phyloP scores from a whole-genome alignment of 2,797 vertebrate species.

The Dipus sagitta region DNA sequence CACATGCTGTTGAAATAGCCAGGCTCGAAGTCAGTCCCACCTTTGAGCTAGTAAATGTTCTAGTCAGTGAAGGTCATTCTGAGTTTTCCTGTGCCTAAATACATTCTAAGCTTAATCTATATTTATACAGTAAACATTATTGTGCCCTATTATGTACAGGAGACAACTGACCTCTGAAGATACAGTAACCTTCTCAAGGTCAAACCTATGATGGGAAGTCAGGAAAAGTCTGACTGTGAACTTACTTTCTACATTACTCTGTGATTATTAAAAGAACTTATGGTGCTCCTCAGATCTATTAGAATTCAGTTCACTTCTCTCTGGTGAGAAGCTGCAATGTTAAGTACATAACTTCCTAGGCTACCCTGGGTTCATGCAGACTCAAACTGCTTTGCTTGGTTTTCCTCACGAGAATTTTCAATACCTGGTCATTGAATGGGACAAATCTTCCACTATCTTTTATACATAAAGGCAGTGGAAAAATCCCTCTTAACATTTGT shows the following conservation, averaged over 20 bases:
- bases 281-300: background rate
- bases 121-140: background rate
- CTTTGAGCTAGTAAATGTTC: background rate
- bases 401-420: background rate
- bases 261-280: background rate
- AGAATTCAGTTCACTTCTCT: background rate
- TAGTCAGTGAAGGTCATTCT: background rate
- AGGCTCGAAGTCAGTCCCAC: background rate
- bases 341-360: background rate
- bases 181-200: background rate
- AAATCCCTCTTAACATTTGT: background rate
- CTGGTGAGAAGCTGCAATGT: background rate
- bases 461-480: background rate
- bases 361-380: background rate
- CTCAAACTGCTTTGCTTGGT: background rate
- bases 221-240: background rate
- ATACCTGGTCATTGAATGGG: background rate
- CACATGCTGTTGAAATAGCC: background rate
- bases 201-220: background rate
- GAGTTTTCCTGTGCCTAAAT: constrained; percentile 2
- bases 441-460: background rate
- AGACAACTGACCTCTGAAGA: background rate
- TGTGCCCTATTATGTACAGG: background rate
- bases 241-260: background rate
- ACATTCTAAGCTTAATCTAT: background rate